A percentile compares a stretch with the other conserved stretches of the same genome.
These are phyloP conservation scores for Callyntrura guangdongensis DNA, from an alignment of 2,888 invertebrate species.

Conservation along the genomic window DNA sequence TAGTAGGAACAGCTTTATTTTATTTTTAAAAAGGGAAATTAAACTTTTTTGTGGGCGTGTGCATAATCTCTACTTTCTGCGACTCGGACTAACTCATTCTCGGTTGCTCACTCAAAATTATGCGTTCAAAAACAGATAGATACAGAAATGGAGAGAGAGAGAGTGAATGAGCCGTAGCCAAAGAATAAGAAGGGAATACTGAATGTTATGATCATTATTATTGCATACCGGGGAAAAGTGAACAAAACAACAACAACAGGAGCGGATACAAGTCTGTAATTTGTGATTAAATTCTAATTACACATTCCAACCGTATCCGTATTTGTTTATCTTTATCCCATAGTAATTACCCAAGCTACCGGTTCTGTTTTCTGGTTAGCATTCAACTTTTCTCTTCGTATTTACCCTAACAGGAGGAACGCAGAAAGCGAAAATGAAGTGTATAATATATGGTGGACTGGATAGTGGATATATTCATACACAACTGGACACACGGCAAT, in stretches of 20 bases:
- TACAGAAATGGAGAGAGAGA: not conserved
- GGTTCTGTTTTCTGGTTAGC: conserved; percentile 32
- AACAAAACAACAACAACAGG: conserved; percentile 27
- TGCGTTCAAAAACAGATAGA: not conserved
- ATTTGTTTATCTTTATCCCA: conserved; percentile 77
- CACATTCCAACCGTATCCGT: conserved; percentile 74
- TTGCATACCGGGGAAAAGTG: conserved; percentile 20
- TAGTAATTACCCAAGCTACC: conserved; percentile 70
- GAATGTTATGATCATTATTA: conserved; percentile 20
- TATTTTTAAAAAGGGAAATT: conserved; percentile 42
- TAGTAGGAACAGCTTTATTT: conserved; percentile 23
- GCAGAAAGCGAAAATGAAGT: not conserved
- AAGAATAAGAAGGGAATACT: not conserved
- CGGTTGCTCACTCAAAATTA: not conserved
- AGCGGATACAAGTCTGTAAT: conserved; percentile 69
- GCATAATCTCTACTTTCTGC: conserved; percentile 33
- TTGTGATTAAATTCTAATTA: conserved; percentile 78
- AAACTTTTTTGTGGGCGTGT: conserved; percentile 30
- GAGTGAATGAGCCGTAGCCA: not conserved
- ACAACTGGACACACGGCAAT: not conserved
- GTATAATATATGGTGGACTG: too few relatives aligned
- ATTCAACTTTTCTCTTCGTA: not conserved
- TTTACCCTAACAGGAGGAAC: not conserved
- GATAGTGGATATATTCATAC: not conserved
- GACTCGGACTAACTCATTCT: conserved; percentile 27